Evolutionary conservation across 1,140 invertebrate species (phyloP).

Genomic region (Nomia melanderi): DNA sequence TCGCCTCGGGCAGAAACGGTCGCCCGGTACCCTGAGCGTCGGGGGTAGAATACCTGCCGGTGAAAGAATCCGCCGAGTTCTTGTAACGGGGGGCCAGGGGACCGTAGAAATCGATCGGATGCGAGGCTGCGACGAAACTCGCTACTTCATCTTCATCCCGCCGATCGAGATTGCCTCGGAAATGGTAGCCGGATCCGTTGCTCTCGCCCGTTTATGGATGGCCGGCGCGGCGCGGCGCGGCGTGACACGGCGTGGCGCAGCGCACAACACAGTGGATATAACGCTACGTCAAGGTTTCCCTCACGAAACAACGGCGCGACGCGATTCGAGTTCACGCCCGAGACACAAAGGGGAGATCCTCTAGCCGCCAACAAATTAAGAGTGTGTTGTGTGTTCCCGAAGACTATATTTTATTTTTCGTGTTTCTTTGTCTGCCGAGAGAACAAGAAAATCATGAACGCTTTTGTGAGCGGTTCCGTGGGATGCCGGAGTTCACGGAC

Average conservation of each 20-base stretch:
- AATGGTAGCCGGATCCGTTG: background rate
- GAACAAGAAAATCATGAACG: slow-evolving; percentile 32
- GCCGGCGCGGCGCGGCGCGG: too few relatives aligned
- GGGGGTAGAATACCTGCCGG: background rate
- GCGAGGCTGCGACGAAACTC: background rate
- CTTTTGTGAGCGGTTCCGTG: slow-evolving; percentile 30
- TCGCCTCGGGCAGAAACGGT: background rate
- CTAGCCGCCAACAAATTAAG: slow-evolving; percentile 13
- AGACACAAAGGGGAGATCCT: background rate
- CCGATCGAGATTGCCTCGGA: background rate
- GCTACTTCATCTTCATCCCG: background rate
- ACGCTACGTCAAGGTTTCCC: background rate
- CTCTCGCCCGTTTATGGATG: background rate
- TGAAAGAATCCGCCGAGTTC: too few relatives aligned
- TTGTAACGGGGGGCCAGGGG: too few relatives aligned
- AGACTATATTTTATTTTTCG: background rate
- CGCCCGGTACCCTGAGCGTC: background rate
- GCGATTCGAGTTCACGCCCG: slow-evolving; percentile 7
- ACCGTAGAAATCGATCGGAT: too few relatives aligned
- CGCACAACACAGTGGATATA: background rate
- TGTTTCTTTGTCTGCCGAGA: slow-evolving; percentile 1
- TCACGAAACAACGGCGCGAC: background rate
- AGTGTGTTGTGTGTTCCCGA: background rate
- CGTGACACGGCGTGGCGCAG: too few relatives aligned
- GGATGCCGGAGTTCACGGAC: slow-evolving; percentile 32